Base-by-base conservation (phyloP, 2,888 invertebrate species). In the Hirtodrosophila histrioides region DNA sequence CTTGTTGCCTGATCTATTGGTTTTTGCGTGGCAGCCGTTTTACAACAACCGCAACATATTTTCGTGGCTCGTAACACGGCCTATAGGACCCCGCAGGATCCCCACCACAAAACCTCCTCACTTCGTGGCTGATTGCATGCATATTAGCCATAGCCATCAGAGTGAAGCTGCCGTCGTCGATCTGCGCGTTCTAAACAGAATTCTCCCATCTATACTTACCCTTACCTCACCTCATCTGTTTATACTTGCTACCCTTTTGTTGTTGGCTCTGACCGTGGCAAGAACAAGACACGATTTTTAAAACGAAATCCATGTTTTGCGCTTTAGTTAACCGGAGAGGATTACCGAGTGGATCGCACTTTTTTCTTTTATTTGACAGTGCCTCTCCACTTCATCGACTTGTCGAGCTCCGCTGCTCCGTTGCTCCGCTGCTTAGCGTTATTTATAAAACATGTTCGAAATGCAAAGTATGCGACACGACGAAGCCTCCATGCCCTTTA, bases 231-330 rank as follows among this genome's bases (percentile, higher is more conserved):
- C 12, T 6, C 43, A 37, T 23, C 45, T 55, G 62, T 46, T 66
- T 67, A 76, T 74, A 58, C 70, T 53, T 82, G 82, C 82, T 75
- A 82, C 78, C 83, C 83, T 86, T 86, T 83, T 66, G 72, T 71
- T 76, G 75, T 53, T 69, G 78, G 66, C 61, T 17, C 66, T 65
- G 72, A 71, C 73, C 73, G 73, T 77, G 74, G 74, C 74, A 77
- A 77, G 73, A 87, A 87, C 88, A 82, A 82, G 81, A 82, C 81
- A 82, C 81, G 81, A 82, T 82, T 82, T 85, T 85, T 87, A 87
- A 87, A 82, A 82, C 86, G 81, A 82, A 82, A 82, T 85, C 88
- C 88, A 87, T 82, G 81, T 82, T 82, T 78, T 86, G 79, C 75
- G 79, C 67, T 73, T 74, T 73, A 67, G 69, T 69, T 72, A 17